phyloP scores from a whole-genome alignment of 2,888 invertebrate species.

The Spisula solida region DNA sequence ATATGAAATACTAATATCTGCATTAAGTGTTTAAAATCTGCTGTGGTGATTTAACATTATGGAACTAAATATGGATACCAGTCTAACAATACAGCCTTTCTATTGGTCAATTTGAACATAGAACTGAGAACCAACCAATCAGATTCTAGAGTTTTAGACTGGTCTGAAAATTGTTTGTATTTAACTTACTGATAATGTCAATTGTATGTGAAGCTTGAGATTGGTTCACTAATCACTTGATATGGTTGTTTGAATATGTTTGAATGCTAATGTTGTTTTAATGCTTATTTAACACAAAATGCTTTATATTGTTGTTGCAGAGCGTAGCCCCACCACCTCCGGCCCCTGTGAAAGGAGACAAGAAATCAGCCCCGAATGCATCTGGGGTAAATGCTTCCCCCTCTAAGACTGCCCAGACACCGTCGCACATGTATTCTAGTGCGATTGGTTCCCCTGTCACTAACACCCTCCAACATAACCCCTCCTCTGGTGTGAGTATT shows the following conservation, averaged over 20 bases:
- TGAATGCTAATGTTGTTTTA: constrained; percentile 36
- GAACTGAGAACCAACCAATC: no score
- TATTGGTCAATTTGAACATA: no score
- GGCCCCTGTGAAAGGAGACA: constrained; percentile 79
- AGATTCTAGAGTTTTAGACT: no score
- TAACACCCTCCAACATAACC: constrained; percentile 68
- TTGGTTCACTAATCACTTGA: not conserved
- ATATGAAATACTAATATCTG: no score
- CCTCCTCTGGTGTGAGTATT: constrained; percentile 77
- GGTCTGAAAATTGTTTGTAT: not conserved
- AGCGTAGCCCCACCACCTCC: constrained; percentile 77
- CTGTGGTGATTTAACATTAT: no score
- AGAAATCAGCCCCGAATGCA: constrained; percentile 79
- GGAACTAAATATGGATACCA: no score
- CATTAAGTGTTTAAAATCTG: no score
- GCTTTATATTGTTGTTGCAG: constrained; percentile 65
- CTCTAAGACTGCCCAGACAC: constrained; percentile 78
- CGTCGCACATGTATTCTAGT: constrained; percentile 71
- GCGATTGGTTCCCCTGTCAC: constrained; percentile 75
- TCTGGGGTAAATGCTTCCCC: constrained; percentile 83
- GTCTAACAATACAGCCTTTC: no score
- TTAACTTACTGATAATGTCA: constrained; percentile 9
- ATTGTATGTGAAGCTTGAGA: not conserved
- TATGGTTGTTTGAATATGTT: not conserved
- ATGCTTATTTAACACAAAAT: constrained; percentile 43